A percentile compares a stretch with the other conserved stretches of the same genome.
phyloP scores from a whole-genome alignment of 1,140 invertebrate species.

The Bombus ignitus region DNA sequence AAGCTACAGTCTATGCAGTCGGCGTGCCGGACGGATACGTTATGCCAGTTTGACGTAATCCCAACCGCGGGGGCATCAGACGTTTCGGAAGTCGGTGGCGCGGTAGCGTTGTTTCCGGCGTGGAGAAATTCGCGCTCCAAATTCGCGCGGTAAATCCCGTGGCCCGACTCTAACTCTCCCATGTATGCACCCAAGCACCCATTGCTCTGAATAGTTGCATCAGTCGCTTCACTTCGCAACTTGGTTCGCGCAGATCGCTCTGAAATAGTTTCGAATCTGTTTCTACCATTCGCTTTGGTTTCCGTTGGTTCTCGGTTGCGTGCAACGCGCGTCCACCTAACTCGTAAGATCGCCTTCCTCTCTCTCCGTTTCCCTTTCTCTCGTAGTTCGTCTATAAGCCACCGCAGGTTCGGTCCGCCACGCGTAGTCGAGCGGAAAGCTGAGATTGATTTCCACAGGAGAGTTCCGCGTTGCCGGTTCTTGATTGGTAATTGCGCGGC shows the following conservation, averaged over 20 bases:
- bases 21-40: constrained; percentile 56
- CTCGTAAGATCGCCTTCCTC: constrained; percentile 45
- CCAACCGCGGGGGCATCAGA: constrained; percentile 46
- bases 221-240: constrained; percentile 36
- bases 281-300: constrained; percentile 60
- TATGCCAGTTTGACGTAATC: constrained; percentile 77
- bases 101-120: constrained; percentile 29
- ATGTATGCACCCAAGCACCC: constrained; percentile 61
- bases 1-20: constrained; percentile 26
- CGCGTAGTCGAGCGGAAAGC: constrained; percentile 44
- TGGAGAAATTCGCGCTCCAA: constrained; percentile 57
- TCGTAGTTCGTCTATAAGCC: neutral
- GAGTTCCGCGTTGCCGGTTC: constrained; percentile 45
- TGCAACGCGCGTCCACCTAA: neutral
- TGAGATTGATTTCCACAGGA: constrained; percentile 55
- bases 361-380: neutral
- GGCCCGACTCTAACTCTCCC: constrained; percentile 57
- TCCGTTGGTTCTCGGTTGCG: neutral
- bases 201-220: constrained; percentile 73
- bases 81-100: constrained; percentile 31
- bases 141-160: constrained; percentile 69
- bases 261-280: constrained; percentile 75
- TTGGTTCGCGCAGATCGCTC: constrained; percentile 59
- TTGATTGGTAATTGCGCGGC: constrained; percentile 50
- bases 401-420: neutral